A percentile compares a stretch with the other conserved stretches of the same genome.
Evolutionary conservation across 2,113 vertebrate genomes (phyloP).

Genomic region (Pseudorhombus dupliciocellatus): DNA sequence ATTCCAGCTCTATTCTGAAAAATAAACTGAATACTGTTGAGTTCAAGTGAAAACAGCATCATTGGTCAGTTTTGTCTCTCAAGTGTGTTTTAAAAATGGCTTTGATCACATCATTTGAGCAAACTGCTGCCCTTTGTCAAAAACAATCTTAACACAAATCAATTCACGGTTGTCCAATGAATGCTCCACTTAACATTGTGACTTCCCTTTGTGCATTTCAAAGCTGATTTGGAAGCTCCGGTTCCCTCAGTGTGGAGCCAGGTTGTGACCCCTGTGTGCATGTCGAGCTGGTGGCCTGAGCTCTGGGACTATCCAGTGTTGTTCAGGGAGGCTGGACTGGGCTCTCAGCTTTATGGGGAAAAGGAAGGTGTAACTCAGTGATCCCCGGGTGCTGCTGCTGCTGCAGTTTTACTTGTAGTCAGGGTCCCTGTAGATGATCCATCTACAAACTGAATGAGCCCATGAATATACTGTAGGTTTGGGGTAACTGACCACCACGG

Average conservation of each 20-base stretch:
- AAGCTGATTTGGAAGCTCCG: slow-evolving; percentile 27
- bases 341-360: slow-evolving; percentile 22
- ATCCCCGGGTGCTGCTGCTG: slow-evolving; percentile 18
- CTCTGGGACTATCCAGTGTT: slow-evolving; percentile 57
- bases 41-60: not conserved
- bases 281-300: slow-evolving; percentile 8
- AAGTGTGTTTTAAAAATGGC: not conserved
- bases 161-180: slow-evolving; percentile 4
- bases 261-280: slow-evolving; percentile 38
- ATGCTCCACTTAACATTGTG: slow-evolving; percentile 32
- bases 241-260: slow-evolving; percentile 24
- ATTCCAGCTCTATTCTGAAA: not conserved
- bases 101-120: not conserved
- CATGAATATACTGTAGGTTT: not conserved
- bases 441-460: not conserved
- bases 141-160: not conserved
- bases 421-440: slow-evolving; percentile 1
- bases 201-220: slow-evolving; percentile 46
- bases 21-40: slow-evolving; percentile 7
- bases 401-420: not conserved
- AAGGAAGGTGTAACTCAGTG: slow-evolving; percentile 37
- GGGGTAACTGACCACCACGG: no score
- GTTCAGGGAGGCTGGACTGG: slow-evolving; percentile 18
- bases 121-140: not conserved
- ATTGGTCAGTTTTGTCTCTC: not conserved